phyloP scores from a whole-genome alignment of 2,888 invertebrate genomes.

The Limulus polyphemus region DNA sequence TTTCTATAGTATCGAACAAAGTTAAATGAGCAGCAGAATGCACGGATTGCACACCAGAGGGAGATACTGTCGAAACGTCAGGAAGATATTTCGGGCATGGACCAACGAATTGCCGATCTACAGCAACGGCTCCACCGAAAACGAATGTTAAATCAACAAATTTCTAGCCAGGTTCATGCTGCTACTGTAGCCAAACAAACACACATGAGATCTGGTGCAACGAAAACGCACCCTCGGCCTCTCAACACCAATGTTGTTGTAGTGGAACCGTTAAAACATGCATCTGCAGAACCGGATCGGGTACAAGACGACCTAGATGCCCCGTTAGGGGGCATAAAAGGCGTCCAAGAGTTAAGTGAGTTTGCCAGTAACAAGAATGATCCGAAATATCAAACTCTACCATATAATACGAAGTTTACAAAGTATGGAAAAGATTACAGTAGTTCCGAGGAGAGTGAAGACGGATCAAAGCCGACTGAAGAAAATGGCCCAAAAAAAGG shows the following conservation, averaged over 20 bases:
- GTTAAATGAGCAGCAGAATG: conserved; percentile 87
- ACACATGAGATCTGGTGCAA: not conserved
- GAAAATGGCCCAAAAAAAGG: too few relatives aligned
- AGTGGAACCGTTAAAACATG: conserved; percentile 37
- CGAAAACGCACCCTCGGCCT: conserved; percentile 10
- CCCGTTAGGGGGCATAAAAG: not conserved
- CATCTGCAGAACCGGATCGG: conserved; percentile 16
- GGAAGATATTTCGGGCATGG: conserved; percentile 83
- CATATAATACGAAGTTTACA: conserved; percentile 64
- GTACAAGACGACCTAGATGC: conserved; percentile 12
- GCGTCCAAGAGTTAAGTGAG: conserved; percentile 6
- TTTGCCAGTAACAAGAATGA: conserved; percentile 39
- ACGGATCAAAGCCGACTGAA: too few relatives aligned
- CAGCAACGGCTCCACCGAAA: conserved; percentile 82
- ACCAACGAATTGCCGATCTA: conserved; percentile 82
- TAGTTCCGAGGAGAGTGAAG: too few relatives aligned
- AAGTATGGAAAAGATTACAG: too few relatives aligned
- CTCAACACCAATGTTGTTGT: conserved; percentile 33
- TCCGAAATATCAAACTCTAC: conserved; percentile 81
- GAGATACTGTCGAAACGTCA: conserved; percentile 76
- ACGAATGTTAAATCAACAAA: conserved; percentile 64
- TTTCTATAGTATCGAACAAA: conserved; percentile 77
- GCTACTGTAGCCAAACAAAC: conserved; percentile 9
- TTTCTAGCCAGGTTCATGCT: conserved; percentile 44
- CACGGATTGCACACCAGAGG: conserved; percentile 72